Evolutionary conservation across 2,797 vertebrate genomes (phyloP), one percentile per base, ranked within the genome.

Genomic region (Zenarchopterus dispar): DNA sequence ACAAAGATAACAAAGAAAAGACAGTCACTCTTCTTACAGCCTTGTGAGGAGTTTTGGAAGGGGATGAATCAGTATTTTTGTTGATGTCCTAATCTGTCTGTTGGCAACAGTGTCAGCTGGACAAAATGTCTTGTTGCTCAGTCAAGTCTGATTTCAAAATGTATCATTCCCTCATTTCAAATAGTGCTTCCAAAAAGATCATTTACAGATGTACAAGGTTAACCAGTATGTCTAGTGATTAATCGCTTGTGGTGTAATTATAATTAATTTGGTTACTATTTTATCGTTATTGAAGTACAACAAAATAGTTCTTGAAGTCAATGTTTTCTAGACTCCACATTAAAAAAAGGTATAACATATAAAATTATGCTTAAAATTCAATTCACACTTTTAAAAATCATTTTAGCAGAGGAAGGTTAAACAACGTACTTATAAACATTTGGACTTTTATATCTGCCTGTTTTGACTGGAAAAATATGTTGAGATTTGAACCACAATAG

Each of bases 1-100:
- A 78, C 21, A 54, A 70, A 84, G 89, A 92, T 90, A 91, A 67
- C 24, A 53, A 56, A 70, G 48, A 70, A 54, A 67, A 70, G 56
- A 21, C 26, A 53, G 72, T 73, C 69, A 82, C 84, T 89, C 76
- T 82, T 81, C 3, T 65, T 46, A 41, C 73, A 84, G 80, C 63
- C 47, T 66, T 56, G 47, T 53, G 45, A 80, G 42, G 55, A 70
- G 41, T 63, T 13, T 36, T 75, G 57, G 57, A 66, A 23, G 41
- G 66, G 55, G 54, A 69, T n/a, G 17, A 31, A 54, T 16, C 53
- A 24, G 18, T 49, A 28, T 44, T 78, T 70, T 62, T 45, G 18
- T 46, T 68, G 44, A 75, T 73, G 77, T 59, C 65, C 42, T 28
- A n/a, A n/a, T n/a, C n/a, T n/a, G n/a, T n/a, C 4, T 36, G 13